A percentile compares a stretch with the other conserved stretches of the same genome.
These are phyloP conservation scores for Corapipo altera DNA, from an alignment of 2,113 vertebrate genomes.

Conservation along the genomic window DNA sequence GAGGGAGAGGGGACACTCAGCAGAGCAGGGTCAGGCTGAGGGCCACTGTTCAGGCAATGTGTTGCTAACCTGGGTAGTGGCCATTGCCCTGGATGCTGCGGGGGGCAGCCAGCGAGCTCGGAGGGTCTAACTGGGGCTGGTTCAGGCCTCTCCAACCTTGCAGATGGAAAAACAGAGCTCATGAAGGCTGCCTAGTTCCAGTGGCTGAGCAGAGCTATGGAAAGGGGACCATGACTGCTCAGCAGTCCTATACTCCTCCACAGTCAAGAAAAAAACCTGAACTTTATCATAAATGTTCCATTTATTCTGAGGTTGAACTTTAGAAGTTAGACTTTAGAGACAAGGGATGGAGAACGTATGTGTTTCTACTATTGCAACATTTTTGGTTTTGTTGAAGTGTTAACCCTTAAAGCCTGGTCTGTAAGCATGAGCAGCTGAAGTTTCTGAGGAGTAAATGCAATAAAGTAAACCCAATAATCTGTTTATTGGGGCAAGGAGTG, in stretches of 20 bases:
- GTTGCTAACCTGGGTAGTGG: rapidly evolving
- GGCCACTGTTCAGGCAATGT: not conserved
- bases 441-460: not conserved
- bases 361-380: not conserved
- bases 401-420: not conserved
- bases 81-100: rapidly evolving
- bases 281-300: too few species aligned
- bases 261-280: not conserved
- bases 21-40: not conserved
- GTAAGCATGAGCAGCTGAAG: not conserved
- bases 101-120: not conserved
- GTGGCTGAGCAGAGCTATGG: rapidly evolving
- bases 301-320: not conserved
- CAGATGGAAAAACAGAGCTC: not conserved
- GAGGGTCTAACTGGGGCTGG: rapidly evolving
- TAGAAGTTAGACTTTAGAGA: not conserved
- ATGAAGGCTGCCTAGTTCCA: not conserved
- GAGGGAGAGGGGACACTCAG: too few species aligned
- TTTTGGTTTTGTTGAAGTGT: not conserved
- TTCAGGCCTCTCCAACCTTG: rapidly evolving
- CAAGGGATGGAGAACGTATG: not conserved
- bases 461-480: not conserved
- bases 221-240: too few species aligned
- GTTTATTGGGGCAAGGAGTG: not conserved
- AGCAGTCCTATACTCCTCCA: rapidly evolving